A percentile compares a stretch with the other conserved stretches of the same genome.
These are phyloP conservation scores for Streptopelia turtur DNA, from an alignment of 2,797 vertebrate genomes.

Conservation along the genomic window DNA sequence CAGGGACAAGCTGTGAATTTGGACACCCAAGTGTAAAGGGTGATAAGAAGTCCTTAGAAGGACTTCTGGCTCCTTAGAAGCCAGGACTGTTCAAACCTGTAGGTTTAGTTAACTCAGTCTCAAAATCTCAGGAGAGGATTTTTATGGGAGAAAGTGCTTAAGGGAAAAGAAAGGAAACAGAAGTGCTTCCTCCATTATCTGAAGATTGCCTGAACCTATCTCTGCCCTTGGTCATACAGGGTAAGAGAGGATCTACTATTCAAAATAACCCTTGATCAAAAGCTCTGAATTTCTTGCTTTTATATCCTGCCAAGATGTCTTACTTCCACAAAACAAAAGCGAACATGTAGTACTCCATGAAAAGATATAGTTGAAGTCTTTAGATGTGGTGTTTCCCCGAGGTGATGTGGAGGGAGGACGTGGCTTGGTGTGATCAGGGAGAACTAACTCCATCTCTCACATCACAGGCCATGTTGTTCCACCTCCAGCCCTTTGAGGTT, in stretches of 20 bases:
- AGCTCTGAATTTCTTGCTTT: not conserved
- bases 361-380: not conserved
- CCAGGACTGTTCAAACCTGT: not conserved
- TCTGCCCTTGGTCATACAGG: not conserved
- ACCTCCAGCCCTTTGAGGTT: not conserved
- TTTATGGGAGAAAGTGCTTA: not conserved
- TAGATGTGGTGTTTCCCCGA: not conserved
- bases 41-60: not conserved
- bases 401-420: not conserved
- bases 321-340: not conserved
- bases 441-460: not conserved
- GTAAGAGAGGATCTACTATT: not conserved
- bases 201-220: not conserved
- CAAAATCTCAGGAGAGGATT: not conserved
- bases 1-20: not conserved
- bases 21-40: not conserved
- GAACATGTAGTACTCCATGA: not conserved
- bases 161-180: not conserved
- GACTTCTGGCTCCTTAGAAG: not conserved
- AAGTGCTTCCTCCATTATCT: not conserved
- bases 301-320: not conserved
- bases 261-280: not conserved
- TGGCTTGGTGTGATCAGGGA: not conserved
- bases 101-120: not conserved
- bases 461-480: not conserved